Evolutionary conservation across 2,888 invertebrate species (phyloP), one percentile per base, ranked within the genome.

Genomic region (Tridacna gigas): DNA sequence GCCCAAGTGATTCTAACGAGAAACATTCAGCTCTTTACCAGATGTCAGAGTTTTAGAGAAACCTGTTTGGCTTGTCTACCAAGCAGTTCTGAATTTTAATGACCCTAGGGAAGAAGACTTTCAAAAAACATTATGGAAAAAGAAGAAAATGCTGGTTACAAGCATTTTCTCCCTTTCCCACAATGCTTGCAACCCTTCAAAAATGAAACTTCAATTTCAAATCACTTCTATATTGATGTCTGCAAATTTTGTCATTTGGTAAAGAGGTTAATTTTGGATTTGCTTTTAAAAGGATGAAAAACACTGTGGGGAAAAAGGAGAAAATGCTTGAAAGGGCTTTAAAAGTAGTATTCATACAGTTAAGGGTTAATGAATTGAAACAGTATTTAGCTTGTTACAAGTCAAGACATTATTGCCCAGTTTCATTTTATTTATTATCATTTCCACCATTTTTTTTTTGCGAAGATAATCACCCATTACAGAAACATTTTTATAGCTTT

Each of bases 121-220:
- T 60, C 18, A 60, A 61, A n/a, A n/a, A n/a, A n/a, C n/a, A n/a
- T n/a, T n/a, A n/a, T n/a, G n/a, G n/a, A n/a, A n/a, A n/a, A n/a
- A n/a, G n/a, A n/a, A n/a, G n/a, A n/a, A n/a, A n/a, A n/a, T n/a
- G n/a, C n/a, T n/a, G n/a, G n/a, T n/a, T n/a, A n/a, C n/a, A n/a
- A n/a, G n/a, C n/a, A n/a, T n/a, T 61, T 61, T 61, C 61, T 61
- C n/a, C 61, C 18, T 61, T 61, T 61, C 61, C n/a, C 61, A 61
- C 61, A 20, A 61, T 61, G 13, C 9, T 61, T 61, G 18, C 61
- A 9, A 61, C 61, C 61, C 61, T n/a, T n/a, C n/a, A n/a, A n/a
- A n/a, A n/a, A n/a, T n/a, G n/a, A n/a, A n/a, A n/a, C n/a, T n/a
- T n/a, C n/a, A n/a, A n/a, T n/a, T n/a, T n/a, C n/a, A n/a, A n/a